Percentiles rank a stretch among this genome's conserved stretches.
Conservation (phyloP, 2,888 invertebrate species). For the Metacarcinus magister region DNA sequence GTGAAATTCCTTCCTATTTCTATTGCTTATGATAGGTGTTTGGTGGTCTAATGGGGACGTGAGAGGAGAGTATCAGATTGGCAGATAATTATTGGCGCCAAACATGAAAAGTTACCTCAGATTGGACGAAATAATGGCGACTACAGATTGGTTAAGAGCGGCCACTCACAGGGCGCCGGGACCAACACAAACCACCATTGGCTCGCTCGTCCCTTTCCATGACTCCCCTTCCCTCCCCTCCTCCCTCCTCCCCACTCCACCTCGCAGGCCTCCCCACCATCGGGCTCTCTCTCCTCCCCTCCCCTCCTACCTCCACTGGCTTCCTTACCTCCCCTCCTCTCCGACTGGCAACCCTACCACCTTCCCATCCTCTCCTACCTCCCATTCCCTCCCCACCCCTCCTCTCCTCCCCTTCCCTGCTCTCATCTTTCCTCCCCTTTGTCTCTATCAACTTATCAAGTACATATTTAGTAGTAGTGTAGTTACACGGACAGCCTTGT, state of each 20-base stretch:
- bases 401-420: too few relatives aligned
- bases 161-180: constrained; percentile 79
- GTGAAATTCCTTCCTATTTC: not conserved
- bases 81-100: constrained; percentile 82
- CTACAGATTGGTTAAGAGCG: constrained; percentile 80
- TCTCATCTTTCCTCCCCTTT: not conserved
- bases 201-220: constrained; percentile 64
- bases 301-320: too few relatives aligned
- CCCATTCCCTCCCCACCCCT: too few relatives aligned
- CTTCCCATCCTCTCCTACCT: too few relatives aligned
- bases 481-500: too few relatives aligned
- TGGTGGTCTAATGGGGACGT: constrained; percentile 60
- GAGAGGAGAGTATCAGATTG: constrained; percentile 78
- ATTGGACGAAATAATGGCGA: constrained; percentile 81
- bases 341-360: too few relatives aligned
- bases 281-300: not conserved
- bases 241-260: not conserved
- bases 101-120: constrained; percentile 82
- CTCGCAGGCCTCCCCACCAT: not conserved
- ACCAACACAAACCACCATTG: constrained; percentile 78
- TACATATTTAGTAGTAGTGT: too few relatives aligned
- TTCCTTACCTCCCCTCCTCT: too few relatives aligned
- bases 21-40: not conserved
- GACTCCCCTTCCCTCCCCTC: constrained; percentile 11
- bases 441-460: not conserved